These are phyloP conservation scores for Centropus unirufus DNA, from an alignment of 2,113 vertebrate genomes.

Conservation along the genomic window DNA sequence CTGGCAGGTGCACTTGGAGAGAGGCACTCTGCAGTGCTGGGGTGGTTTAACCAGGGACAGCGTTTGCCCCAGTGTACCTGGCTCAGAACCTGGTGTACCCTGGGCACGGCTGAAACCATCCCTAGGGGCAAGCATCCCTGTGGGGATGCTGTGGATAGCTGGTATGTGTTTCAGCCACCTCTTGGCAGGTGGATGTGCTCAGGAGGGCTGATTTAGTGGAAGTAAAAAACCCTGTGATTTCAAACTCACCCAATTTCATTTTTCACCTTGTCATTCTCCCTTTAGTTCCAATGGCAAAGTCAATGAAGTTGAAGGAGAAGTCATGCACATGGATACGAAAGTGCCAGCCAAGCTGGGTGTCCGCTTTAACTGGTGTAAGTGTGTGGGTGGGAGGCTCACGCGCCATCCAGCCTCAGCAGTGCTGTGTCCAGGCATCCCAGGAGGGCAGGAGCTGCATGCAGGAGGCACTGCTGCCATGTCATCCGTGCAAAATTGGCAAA, in stretches of 20 bases:
- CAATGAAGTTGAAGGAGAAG: conserved; percentile 82
- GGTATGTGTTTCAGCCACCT: background rate
- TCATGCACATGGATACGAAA: conserved; percentile 78
- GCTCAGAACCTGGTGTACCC: background rate
- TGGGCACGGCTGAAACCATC: background rate
- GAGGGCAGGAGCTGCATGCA: rapidly evolving
- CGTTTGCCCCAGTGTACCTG: rapidly evolving
- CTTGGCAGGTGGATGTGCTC: background rate
- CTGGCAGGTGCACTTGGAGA: background rate
- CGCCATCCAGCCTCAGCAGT: rapidly evolving
- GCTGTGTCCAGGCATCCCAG: background rate
- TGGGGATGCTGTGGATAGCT: background rate
- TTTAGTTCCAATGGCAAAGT: conserved; percentile 76
- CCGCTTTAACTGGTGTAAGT: conserved; percentile 87
- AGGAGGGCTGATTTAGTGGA: background rate
- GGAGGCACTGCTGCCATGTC: background rate
- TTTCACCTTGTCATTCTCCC: background rate
- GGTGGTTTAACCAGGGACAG: background rate
- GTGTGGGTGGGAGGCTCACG: background rate
- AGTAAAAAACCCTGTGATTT: background rate
- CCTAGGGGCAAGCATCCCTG: background rate
- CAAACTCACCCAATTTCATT: background rate
- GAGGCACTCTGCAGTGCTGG: background rate
- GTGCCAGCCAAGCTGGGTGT: conserved; percentile 89
- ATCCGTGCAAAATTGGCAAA: background rate